Evolutionary conservation across 2,888 invertebrate species (phyloP).

Genomic region (Himalopsyche kuldschensis): DNA sequence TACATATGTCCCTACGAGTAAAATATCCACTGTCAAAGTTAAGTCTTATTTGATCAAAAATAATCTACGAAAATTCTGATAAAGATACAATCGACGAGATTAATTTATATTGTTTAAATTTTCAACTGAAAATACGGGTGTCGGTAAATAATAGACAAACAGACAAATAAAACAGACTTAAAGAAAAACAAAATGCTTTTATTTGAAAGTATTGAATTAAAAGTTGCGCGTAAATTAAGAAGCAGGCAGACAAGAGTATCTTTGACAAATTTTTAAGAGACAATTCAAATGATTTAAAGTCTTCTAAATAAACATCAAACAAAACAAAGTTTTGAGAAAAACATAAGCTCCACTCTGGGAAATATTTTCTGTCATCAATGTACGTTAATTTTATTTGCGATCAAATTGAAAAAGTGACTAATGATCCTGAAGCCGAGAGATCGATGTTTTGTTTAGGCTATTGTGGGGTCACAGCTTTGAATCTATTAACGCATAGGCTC

Average conservation of each 20-base stretch:
- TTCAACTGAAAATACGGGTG: background rate
- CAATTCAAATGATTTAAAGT: background rate
- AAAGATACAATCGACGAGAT: background rate
- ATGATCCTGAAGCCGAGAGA: too few species aligned
- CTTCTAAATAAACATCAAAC: background rate
- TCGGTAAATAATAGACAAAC: background rate
- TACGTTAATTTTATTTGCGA: too few species aligned
- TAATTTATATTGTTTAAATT: background rate
- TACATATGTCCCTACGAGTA: background rate
- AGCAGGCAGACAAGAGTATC: background rate
- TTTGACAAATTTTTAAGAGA: background rate
- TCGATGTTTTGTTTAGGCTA: too few species aligned
- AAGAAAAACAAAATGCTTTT: background rate
- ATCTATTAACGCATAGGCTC: too few species aligned
- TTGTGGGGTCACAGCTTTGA: too few species aligned
- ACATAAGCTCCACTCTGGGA: too few species aligned
- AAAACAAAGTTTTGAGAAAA: too few species aligned
- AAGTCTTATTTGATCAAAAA: background rate
- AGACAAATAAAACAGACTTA: background rate
- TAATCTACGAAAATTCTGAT: background rate
- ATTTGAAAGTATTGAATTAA: constrained; percentile 1
- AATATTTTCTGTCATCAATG: too few species aligned
- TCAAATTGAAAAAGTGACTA: too few species aligned
- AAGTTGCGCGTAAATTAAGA: background rate
- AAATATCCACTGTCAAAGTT: background rate